These are phyloP conservation scores for Dendrolimus kikuchii DNA, from an alignment of 1,140 invertebrate species.

Conservation along the genomic window DNA sequence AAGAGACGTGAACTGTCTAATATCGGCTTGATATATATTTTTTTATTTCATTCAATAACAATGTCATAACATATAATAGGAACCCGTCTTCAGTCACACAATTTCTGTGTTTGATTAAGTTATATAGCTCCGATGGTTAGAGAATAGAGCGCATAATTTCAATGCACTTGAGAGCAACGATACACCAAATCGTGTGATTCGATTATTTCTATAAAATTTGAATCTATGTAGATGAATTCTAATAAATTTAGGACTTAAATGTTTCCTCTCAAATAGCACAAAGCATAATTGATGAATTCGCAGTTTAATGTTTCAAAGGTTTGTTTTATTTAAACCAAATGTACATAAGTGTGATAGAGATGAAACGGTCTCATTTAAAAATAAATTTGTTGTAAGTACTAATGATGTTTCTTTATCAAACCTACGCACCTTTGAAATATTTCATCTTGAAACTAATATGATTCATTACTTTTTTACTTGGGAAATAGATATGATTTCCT, in stretches of 20 bases:
- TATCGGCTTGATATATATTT: no score
- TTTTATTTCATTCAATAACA: no score
- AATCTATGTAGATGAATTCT: constrained; percentile 22
- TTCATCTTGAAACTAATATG: neutral
- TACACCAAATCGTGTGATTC: constrained; percentile 48
- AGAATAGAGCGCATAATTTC: constrained; percentile 12
- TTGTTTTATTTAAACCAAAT: constrained; percentile 71
- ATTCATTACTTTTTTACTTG: neutral
- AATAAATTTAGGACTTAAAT: constrained; percentile 42
- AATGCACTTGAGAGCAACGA: constrained; percentile 28
- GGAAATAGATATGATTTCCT: neutral
- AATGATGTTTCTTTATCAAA: constrained; percentile 1
- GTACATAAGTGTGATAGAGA: constrained; percentile 72
- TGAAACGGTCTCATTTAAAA: constrained; percentile 69
- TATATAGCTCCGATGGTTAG: no score
- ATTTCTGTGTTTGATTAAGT: no score
- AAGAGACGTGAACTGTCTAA: no score
- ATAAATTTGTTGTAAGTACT: constrained; percentile 69
- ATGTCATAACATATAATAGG: no score
- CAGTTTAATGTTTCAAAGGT: constrained; percentile 60
- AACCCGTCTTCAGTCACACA: no score
- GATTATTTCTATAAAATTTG: constrained; percentile 37
- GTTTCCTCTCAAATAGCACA: constrained; percentile 67
- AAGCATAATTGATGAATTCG: constrained; percentile 58
- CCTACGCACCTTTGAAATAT: neutral